A percentile compares a stretch with the other conserved stretches of the same genome.
These are phyloP conservation scores for Arbacia lixula DNA, from an alignment of 53 echinoderm and acorn worm species.

Conservation along the genomic window DNA sequence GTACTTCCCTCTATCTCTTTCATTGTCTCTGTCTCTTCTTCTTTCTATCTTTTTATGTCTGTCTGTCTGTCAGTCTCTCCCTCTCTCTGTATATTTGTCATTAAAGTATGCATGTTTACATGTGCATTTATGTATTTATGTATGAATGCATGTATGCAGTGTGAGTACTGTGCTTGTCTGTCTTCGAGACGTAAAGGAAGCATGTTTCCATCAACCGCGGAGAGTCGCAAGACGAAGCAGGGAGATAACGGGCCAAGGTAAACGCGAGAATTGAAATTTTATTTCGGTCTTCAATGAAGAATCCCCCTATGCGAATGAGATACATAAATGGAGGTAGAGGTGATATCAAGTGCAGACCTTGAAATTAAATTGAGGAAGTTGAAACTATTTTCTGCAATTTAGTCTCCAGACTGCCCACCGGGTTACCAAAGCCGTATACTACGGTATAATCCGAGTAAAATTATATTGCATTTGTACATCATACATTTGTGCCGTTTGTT, in stretches of 20 bases:
- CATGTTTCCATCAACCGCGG: constrained; percentile 12
- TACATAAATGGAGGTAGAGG: too few species aligned
- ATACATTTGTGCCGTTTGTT: too few species aligned
- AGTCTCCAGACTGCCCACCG: too few species aligned
- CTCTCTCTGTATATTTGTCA: not conserved
- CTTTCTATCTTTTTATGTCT: not conserved
- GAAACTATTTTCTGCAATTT: too few species aligned
- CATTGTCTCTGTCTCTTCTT: not conserved
- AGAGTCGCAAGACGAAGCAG: not conserved
- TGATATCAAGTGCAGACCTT: too few species aligned
- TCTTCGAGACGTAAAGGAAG: not conserved
- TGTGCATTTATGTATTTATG: not conserved
- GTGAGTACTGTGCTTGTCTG: too few species aligned
- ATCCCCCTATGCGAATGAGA: too few species aligned
- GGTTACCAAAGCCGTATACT: too few species aligned
- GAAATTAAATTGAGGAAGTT: too few species aligned
- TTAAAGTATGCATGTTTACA: not conserved
- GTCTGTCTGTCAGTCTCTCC: constrained; percentile 1
- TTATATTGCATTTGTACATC: too few species aligned
- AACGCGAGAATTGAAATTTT: not conserved
- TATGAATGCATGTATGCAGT: too few species aligned
- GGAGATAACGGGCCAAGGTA: constrained; percentile 8
- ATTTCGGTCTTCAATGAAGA: not conserved
- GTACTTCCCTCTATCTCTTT: not conserved
- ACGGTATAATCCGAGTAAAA: too few species aligned